Percentiles rank a stretch among this genome's conserved stretches.
Evolutionary conservation across 2,113 vertebrate genomes (phyloP).

Genomic region (Chaenogobius annularis): DNA sequence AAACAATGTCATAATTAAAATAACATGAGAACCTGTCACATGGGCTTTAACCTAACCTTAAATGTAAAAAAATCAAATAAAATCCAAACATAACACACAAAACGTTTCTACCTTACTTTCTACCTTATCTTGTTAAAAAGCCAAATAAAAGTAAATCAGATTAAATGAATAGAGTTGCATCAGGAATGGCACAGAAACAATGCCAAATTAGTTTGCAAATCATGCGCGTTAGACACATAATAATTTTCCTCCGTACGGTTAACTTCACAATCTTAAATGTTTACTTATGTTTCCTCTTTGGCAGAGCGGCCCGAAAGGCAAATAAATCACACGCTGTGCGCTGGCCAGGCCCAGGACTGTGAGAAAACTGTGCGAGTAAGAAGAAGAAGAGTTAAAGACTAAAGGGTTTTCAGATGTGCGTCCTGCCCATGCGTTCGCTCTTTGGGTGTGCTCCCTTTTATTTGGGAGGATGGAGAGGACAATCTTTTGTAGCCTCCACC

Average conservation of each 20-base stretch:
- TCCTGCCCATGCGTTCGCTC: slow-evolving; percentile 65
- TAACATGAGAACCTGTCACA: no score
- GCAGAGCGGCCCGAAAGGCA: slow-evolving; percentile 75
- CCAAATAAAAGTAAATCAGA: not conserved
- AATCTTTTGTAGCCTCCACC: slow-evolving; percentile 72
- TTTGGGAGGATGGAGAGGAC: slow-evolving; percentile 76
- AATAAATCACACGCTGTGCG: slow-evolving; percentile 81
- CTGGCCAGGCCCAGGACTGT: slow-evolving; percentile 74
- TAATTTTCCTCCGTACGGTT: not conserved
- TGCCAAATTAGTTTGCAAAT: not conserved
- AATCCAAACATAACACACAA: no score
- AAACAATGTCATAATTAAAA: no score
- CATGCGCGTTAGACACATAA: not conserved
- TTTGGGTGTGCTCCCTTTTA: slow-evolving; percentile 76
- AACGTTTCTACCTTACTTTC: not conserved
- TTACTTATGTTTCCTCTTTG: slow-evolving; percentile 82
- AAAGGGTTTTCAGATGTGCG: slow-evolving; percentile 80
- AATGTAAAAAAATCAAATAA: no score
- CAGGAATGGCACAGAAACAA: not conserved
- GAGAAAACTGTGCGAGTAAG: slow-evolving; percentile 75
- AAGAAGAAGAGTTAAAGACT: slow-evolving; percentile 77
- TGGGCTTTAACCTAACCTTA: no score
- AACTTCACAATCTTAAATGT: slow-evolving; percentile 73
- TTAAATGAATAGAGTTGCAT: not conserved
- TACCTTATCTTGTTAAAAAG: not conserved